phyloP scores from a whole-genome alignment of 2,888 invertebrate species.

The Laothoe populi region DNA sequence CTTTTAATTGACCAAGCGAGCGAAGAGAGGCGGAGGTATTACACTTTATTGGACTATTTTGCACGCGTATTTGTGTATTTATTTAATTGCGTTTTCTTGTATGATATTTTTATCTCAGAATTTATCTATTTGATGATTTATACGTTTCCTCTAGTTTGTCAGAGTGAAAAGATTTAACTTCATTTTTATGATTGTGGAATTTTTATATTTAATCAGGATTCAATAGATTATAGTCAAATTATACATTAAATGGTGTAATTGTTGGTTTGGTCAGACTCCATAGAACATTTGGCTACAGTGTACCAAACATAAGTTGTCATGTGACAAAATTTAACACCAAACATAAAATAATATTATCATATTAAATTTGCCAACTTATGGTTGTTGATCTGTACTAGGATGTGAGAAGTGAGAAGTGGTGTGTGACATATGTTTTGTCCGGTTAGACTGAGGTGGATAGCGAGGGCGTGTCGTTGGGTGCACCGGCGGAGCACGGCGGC shows the following conservation, averaged over 20 bases:
- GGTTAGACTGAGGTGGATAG: slow-evolving; percentile 78
- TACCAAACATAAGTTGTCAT: background rate
- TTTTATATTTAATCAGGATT: background rate
- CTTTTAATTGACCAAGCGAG: slow-evolving; percentile 25
- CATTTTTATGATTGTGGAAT: background rate
- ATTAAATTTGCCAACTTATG: background rate
- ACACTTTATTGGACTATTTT: slow-evolving; percentile 24
- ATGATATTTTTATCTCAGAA: background rate
- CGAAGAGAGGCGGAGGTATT: slow-evolving; percentile 23
- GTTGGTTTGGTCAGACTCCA: background rate
- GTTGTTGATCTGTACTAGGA: background rate
- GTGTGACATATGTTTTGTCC: slow-evolving; percentile 15
- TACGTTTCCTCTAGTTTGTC: background rate
- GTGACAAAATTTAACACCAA: background rate
- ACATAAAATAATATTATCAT: background rate
- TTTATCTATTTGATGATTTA: slow-evolving; percentile 10
- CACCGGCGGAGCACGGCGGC: slow-evolving; percentile 78
- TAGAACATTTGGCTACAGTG: background rate
- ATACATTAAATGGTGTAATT: slow-evolving; percentile 10
- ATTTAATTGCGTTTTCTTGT: slow-evolving; percentile 12
- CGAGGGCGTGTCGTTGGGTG: slow-evolving; percentile 79
- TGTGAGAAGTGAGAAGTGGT: background rate
- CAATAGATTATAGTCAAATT: background rate
- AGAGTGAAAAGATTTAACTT: background rate
- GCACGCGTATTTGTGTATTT: slow-evolving; percentile 24